Evolutionary conservation across 2,888 invertebrate genomes (phyloP), one percentile per base, ranked within the genome.

Genomic region (Ypsolopha sequella): DNA sequence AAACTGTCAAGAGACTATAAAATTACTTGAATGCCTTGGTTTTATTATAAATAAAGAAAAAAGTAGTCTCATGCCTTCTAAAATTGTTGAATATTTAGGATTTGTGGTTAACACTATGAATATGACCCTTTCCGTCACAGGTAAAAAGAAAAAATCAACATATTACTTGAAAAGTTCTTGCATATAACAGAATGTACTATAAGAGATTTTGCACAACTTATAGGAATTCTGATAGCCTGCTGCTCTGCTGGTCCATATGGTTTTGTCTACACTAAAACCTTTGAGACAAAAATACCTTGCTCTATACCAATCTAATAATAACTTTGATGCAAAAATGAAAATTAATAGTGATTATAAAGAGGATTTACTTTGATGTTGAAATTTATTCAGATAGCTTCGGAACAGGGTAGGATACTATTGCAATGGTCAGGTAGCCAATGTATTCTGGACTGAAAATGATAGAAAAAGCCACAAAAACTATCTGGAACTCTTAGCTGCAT

Each of bases 371-470:
- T 24, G 24, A 4, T 24, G 24, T 24, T 24, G 24, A 24, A 24
- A 24, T 24, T 24, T 24, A 24, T 24, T 55, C 63, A 1, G 62
- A 61, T 52, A 59, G 60, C 7, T 58, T 58, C 11, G 11, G 36
- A 8, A 41, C 52, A 10, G 62, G 58, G 2, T 64, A 61, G 63
- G 63, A 62, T 7, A 52, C 49, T 11, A 54, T 52, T 57, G 58
- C 48, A 53, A 52, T 4, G 54, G 50, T 0, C 7, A 56, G 14
- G 52, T 38, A 7, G 50, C 58, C 6, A 52, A 56, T 10, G 64
- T 61, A 3, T 52, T 54, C 7, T 65, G 65, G 63, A 49, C 51
- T 11, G 36, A 53, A 6, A 34, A 51, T 1, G 63, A 61, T 48
- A 44, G 24, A 44, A 43, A 13, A 10, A 6, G 44, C 10, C 62